phyloP scores from a whole-genome alignment of 2,888 invertebrate genomes.

The Leptothorax acervorum region DNA sequence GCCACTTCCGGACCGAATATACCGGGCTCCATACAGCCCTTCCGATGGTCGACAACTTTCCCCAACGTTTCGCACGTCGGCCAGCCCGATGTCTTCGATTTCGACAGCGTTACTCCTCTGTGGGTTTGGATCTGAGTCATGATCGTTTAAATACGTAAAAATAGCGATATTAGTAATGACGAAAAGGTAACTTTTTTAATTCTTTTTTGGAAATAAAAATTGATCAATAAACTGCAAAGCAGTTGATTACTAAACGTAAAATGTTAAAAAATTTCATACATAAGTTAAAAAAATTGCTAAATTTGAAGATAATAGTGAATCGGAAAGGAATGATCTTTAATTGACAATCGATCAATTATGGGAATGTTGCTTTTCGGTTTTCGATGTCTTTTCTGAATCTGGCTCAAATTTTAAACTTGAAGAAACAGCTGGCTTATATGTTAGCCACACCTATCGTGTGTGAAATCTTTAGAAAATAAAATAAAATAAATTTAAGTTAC shows the following conservation, averaged over 20 bases:
- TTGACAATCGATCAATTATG: constrained; percentile 15
- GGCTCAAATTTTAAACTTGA: constrained; percentile 68
- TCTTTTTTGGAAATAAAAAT: not conserved
- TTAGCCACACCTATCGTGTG: constrained; percentile 75
- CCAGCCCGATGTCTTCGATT: constrained; percentile 92
- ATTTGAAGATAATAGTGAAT: not conserved
- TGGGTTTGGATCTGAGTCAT: constrained; percentile 87
- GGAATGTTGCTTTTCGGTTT: constrained; percentile 14
- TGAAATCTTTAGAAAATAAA: constrained; percentile 70
- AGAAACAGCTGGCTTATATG: constrained; percentile 74
- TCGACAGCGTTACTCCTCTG: constrained; percentile 87
- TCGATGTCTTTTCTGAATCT: constrained; percentile 57
- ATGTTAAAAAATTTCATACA: not conserved
- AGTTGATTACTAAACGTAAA: not conserved
- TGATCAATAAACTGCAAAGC: not conserved
- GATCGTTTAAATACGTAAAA: constrained; percentile 15
- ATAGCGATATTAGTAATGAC: not conserved
- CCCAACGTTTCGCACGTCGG: constrained; percentile 89
- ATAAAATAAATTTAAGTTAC: constrained; percentile 49
- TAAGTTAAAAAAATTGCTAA: not conserved
- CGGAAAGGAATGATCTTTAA: constrained; percentile 5
- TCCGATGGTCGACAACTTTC: constrained; percentile 92
- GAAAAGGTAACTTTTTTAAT: not conserved
- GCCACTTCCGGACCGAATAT: constrained; percentile 82
- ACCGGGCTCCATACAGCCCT: constrained; percentile 86